phyloP scores from a whole-genome alignment of 2,888 invertebrate genomes.

The Rutpela maculata region DNA sequence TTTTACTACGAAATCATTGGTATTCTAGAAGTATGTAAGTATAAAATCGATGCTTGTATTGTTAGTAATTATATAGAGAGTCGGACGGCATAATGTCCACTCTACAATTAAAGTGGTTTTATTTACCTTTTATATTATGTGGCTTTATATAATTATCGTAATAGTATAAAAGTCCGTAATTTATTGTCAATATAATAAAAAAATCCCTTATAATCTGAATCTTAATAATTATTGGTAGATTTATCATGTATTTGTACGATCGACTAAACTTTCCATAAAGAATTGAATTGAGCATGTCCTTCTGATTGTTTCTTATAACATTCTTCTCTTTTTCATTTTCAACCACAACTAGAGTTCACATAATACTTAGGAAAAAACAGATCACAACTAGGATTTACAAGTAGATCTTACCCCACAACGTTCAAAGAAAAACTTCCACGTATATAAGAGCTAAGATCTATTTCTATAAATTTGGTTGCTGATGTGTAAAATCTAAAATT shows the following conservation, averaged over 20 bases:
- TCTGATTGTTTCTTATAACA: no score
- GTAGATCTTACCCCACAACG: no score
- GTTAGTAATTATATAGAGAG: conserved; percentile 47
- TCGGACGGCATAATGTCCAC: conserved; percentile 41
- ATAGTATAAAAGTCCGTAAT: conserved; percentile 44
- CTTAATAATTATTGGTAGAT: background rate
- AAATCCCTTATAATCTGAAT: conserved; percentile 1
- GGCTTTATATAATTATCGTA: conserved; percentile 47
- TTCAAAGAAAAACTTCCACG: no score
- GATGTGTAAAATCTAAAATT: no score
- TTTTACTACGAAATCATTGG: conserved; percentile 34
- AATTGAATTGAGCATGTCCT: no score
- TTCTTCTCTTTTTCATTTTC: no score
- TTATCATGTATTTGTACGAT: background rate
- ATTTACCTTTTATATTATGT: conserved; percentile 51
- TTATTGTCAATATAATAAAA: conserved; percentile 22
- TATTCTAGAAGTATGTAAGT: conserved; percentile 43
- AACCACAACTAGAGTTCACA: no score
- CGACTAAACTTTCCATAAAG: background rate
- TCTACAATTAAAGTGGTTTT: conserved; percentile 46
- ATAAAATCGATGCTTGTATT: conserved; percentile 49
- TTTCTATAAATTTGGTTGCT: no score
- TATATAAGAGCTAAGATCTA: no score
- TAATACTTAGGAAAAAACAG: no score
- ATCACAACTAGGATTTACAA: no score